Evolutionary conservation across 2,888 invertebrate species (phyloP), one percentile per base, ranked within the genome.

Genomic region (Clusia tigrina): DNA sequence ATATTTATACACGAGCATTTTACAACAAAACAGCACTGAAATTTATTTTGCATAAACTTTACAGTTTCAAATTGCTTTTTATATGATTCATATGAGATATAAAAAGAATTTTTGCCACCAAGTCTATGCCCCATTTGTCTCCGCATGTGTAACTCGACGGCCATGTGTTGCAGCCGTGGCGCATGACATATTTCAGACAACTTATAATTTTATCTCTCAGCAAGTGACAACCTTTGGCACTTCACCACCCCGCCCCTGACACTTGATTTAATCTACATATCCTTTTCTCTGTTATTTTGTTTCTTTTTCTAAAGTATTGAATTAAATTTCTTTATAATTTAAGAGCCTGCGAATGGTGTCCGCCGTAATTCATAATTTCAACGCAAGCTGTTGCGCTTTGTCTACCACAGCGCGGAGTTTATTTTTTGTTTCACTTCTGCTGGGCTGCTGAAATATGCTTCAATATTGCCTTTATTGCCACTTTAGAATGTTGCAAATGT

Each of bases 91-190:
- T 42, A 5, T 42, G 42, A 32, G 6, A 32, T 9, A 32, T 9
- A 32, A 32, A 32, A 32, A 6, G 12, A 32, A 32, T 32, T 32
- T 32, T 32, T 32, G 32, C 32, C 12, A 32, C 32, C 32, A 9
- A 12, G 12, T 17, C 10, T 17, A 42, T 42, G 42, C 42, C n/a
- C n/a, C 12, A 3, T 42, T 3, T 15, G 42, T 5, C n/a, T 3
- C n/a, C 15, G 6, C n/a, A 42, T 42, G n/a, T 42, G 42, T 17
- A 10, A 15, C 32, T 74, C 77, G 77, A 76, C 76, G 74, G 74
- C 77, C 74, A 74, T 74, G 77, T 74, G 74, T 77, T 77, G 74
- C 77, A 77, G 77, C 69, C 71, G 72, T 70, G 74, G 69, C 71
- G 65, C 76, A 74, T 74, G 75, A 77, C n/a, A n/a, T n/a, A 74